Evolutionary conservation across 2,113 vertebrate species (phyloP), one percentile per base, ranked within the genome.

Genomic region (Channa argus): DNA sequence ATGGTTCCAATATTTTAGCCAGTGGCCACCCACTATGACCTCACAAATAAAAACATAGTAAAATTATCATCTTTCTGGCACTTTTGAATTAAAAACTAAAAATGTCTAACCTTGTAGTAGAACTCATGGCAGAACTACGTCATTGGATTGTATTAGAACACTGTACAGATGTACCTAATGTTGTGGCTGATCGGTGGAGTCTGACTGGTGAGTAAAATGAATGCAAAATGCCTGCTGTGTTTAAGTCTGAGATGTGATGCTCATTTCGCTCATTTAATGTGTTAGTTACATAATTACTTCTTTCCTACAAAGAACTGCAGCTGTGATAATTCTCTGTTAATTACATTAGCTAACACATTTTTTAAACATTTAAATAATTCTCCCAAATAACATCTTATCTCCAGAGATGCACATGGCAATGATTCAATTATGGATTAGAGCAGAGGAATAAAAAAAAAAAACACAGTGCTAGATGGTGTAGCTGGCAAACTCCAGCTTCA

Each of bases 321-420:
- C 94, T 94, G 93, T 90, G 94, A 92, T 93, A 89, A 91, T 91
- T 91, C 90, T 82, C 75, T 60, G 84, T 90, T 94, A 94, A 95
- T 94, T 93, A 93, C 88, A 94, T 93, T 89, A 91, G 90, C 88
- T 86, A 80, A 88, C 91, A 92, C 87, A 38, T 93, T 92, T 78
- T 63, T 24, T 24, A 24, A 24, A 83, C 74, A 91, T 93, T 92
- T 92, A 93, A 94, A 93, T 92, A 92, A 92, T 92, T 91, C 80
- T 80, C 84, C 82, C 74, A 92, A 94, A 93, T 92, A 92, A 90
- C 77, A 88, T 91, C 82, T 90, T 80, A 90, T 94, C 89, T 94
- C 91, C 79, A 84, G 91, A 94, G 90, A 92, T 92, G 78, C 86
- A 86, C 82, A 89, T 85, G 86, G 89, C 86, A 90, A 86, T 83